Conservation (phyloP, 2,888 invertebrate genomes). For the Drosophila tripunctata region DNA sequence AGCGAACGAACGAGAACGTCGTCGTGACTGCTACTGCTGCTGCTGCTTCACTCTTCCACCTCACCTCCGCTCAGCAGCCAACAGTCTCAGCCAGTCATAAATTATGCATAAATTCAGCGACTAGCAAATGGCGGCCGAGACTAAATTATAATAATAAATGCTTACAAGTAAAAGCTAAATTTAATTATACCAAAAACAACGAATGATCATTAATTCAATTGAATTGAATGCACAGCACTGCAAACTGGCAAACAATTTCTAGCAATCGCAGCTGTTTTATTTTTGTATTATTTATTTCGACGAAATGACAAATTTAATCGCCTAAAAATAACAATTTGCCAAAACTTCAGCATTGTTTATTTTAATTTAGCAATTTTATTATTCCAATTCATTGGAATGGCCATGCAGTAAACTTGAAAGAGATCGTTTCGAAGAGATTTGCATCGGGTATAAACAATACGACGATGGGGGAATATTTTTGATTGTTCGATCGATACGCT, state of each 20-base stretch:
- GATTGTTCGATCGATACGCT: too few relatives aligned
- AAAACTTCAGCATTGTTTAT: slow-evolving; percentile 5
- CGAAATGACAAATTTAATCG: slow-evolving; percentile 14
- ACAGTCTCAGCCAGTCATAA: slow-evolving; percentile 70
- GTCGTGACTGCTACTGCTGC: background rate
- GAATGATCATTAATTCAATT: slow-evolving; percentile 14
- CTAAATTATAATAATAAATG: slow-evolving; percentile 20
- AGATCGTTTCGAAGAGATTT: background rate
- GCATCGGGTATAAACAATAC: background rate
- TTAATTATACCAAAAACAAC: slow-evolving; percentile 6
- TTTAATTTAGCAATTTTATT: slow-evolving; percentile 3
- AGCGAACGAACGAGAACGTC: slow-evolving; percentile 4
- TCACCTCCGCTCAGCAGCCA: slow-evolving; percentile 13
- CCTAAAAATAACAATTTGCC: slow-evolving; percentile 6
- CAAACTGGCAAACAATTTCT: slow-evolving; percentile 16
- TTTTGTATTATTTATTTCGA: slow-evolving; percentile 10
- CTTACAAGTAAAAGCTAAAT: slow-evolving; percentile 1
- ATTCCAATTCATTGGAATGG: slow-evolving; percentile 2
- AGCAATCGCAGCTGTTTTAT: slow-evolving; percentile 9
- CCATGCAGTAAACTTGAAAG: background rate
- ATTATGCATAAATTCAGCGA: slow-evolving; percentile 69
- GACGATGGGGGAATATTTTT: background rate
- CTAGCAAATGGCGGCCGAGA: slow-evolving; percentile 68
- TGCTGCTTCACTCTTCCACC: background rate
- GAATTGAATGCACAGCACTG: background rate